phyloP scores from a whole-genome alignment of 2,113 vertebrate species.

The Hippocampus comes region DNA sequence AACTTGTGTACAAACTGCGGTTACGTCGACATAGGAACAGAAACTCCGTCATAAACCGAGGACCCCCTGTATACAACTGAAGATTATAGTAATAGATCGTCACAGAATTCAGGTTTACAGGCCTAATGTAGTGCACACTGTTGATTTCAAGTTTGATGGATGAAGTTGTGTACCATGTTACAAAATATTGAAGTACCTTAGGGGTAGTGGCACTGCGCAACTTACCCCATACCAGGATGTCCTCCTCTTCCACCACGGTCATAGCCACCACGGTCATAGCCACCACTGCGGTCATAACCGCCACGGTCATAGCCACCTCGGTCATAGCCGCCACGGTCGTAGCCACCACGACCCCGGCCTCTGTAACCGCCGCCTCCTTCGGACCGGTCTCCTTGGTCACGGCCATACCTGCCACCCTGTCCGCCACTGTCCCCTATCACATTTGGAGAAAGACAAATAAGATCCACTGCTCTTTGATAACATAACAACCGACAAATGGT shows the following conservation, averaged over 20 bases:
- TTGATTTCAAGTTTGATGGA: conserved; percentile 29
- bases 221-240: conserved; percentile 80
- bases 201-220: conserved; percentile 66
- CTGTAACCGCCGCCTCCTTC: conserved; percentile 68
- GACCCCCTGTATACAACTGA: conserved; percentile 1
- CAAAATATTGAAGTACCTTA: conserved; percentile 62
- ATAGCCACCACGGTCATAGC: conserved; percentile 61
- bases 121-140: conserved; percentile 16
- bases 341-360: conserved; percentile 71
- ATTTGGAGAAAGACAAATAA: not conserved
- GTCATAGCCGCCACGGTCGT: conserved; percentile 62
- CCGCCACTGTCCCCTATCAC: conserved; percentile 61
- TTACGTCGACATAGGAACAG: not conserved
- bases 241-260: conserved; percentile 70
- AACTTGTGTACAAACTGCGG: not conserved
- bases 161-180: conserved; percentile 33
- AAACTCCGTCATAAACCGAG: not conserved
- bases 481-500: not conserved
- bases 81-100: not conserved
- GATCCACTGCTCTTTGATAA: not conserved
- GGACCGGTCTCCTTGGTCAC: conserved; percentile 67
- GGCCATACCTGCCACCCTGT: conserved; percentile 67
- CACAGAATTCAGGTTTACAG: not conserved
- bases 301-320: conserved; percentile 62
- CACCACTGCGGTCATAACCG: conserved; percentile 56